phyloP scores from a whole-genome alignment of 1,140 invertebrate species.

The Proales similis region DNA sequence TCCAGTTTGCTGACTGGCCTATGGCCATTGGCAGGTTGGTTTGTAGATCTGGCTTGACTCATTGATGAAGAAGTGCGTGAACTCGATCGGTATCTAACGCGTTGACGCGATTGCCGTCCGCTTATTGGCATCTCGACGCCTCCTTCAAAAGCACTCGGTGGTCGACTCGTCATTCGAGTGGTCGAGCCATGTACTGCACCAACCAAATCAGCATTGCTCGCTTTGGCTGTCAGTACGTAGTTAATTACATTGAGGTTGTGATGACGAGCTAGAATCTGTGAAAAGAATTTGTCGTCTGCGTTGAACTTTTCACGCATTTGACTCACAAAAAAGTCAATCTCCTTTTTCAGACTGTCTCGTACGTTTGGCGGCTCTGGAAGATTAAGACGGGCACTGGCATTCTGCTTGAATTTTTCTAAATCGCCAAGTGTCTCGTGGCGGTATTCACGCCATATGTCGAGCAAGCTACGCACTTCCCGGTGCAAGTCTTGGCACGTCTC shows the following conservation, averaged over 20 bases:
- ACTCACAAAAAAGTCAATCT: constrained; percentile 12
- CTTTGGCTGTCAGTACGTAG: constrained; percentile 11
- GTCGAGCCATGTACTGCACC: background rate
- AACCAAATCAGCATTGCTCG: background rate
- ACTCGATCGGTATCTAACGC: background rate
- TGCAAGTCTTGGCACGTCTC: constrained; percentile 10
- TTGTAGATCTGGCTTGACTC: background rate
- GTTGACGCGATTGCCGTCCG: background rate
- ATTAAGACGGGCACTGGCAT: background rate
- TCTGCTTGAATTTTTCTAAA: background rate
- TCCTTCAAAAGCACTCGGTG: no score
- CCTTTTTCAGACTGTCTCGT: constrained; percentile 4
- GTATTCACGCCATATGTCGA: constrained; percentile 33
- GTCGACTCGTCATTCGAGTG: no score
- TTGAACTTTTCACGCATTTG: constrained; percentile 24
- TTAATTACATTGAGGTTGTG: constrained; percentile 35
- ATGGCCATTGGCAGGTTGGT: background rate
- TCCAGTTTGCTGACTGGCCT: background rate
- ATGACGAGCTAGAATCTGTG: constrained; percentile 1
- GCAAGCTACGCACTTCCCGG: constrained; percentile 12
- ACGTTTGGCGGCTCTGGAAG: constrained; percentile 25
- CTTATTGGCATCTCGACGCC: background rate
- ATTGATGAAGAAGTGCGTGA: background rate
- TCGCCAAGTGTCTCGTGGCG: constrained; percentile 2
- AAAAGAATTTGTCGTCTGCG: background rate